These are phyloP conservation scores for Drosophila auraria DNA, from an alignment of 1,140 invertebrate genomes.

Conservation along the genomic window DNA sequence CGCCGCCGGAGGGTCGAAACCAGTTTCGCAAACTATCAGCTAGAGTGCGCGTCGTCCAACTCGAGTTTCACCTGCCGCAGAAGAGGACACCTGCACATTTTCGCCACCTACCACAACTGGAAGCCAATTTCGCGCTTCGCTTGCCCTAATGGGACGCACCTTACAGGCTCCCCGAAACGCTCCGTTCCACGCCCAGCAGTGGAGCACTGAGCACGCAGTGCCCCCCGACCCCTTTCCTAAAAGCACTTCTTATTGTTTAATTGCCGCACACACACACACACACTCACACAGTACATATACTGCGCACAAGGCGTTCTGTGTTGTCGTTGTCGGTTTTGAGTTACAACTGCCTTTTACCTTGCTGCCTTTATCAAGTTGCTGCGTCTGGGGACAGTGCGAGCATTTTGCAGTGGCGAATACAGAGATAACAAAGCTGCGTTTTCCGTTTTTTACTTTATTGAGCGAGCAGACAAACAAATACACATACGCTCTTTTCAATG, in stretches of 20 bases:
- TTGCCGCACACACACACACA: conserved; percentile 52
- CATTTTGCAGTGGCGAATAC: conserved; percentile 28
- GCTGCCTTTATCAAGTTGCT: conserved; percentile 69
- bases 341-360: conserved; percentile 69
- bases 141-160: conserved; percentile 54
- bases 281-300: conserved; percentile 3
- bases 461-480: conserved; percentile 44
- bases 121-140: conserved; percentile 74
- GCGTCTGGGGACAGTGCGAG: conserved; percentile 20
- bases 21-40: conserved; percentile 17
- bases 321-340: conserved; percentile 58
- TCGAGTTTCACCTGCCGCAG: conserved; percentile 54
- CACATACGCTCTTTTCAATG: conserved; percentile 32
- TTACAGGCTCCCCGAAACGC: conserved; percentile 15
- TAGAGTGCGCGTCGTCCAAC: conserved; percentile 6
- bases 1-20: conserved; percentile 20
- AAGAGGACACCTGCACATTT: conserved; percentile 24
- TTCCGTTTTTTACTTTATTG: conserved; percentile 37
- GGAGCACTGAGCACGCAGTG: conserved; percentile 33
- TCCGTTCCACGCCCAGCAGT: conserved; percentile 68
- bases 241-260: conserved; percentile 69
- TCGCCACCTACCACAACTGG: conserved; percentile 33
- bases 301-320: conserved; percentile 50
- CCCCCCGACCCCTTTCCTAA: conserved; percentile 7
- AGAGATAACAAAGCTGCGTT: conserved; percentile 16